Conservation (phyloP, 1,140 invertebrate species). For the Temnothorax longispinosus region DNA sequence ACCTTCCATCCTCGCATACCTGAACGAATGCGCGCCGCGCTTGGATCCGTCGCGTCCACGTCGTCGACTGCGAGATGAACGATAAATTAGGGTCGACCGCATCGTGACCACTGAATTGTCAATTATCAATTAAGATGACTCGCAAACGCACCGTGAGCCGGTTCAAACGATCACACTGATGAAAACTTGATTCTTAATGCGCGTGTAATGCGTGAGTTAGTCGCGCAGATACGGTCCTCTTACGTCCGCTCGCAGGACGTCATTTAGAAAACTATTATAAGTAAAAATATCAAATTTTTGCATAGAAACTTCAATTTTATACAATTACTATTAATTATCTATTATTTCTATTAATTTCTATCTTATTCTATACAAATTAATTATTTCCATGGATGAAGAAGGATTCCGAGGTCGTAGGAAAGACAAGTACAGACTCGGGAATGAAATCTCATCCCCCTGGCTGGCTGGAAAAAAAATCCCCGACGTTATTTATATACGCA, state of each 20-base stretch:
- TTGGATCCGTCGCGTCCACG: neutral
- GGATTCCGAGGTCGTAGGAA: neutral
- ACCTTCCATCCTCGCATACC: constrained; percentile 64
- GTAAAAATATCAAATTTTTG: neutral
- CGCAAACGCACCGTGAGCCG: neutral
- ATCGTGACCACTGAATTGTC: constrained; percentile 25
- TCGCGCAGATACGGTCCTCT: neutral
- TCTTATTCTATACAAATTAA: neutral
- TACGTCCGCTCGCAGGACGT: neutral
- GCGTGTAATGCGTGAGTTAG: neutral
- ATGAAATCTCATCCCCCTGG: neutral
- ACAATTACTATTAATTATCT: too few relatives aligned
- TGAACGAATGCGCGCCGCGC: constrained; percentile 10
- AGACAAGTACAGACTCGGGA: neutral
- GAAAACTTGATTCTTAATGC: neutral
- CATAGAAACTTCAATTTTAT: neutral
- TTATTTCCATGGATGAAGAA: neutral
- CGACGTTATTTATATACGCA: neutral
- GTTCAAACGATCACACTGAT: neutral
- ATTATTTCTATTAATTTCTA: too few relatives aligned
- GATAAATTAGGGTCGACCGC: constrained; percentile 16
- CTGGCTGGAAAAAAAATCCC: neutral
- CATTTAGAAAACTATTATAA: neutral
- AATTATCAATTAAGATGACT: constrained; percentile 20
- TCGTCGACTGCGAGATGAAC: neutral